These are phyloP conservation scores for Craseonycteris thonglongyai DNA, from an alignment of 2,113 vertebrate genomes.

Conservation along the genomic window DNA sequence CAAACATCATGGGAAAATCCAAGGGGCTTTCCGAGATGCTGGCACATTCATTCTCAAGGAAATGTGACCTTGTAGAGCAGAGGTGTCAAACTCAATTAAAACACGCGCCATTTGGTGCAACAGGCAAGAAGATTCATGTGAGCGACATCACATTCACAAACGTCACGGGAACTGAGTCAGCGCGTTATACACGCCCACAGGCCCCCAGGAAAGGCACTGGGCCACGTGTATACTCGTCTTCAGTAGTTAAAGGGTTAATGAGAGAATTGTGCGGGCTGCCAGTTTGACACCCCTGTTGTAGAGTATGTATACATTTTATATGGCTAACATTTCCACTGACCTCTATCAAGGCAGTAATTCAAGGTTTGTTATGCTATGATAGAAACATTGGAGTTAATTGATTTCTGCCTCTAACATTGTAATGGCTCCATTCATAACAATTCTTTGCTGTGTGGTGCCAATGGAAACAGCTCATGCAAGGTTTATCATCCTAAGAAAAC, in stretches of 20 bases:
- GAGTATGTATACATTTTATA: background rate
- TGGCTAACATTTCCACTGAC: background rate
- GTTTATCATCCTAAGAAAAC: constrained; percentile 31
- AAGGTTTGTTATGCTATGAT: constrained; percentile 14
- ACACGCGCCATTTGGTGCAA: too few relatives aligned
- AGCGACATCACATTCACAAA: too few relatives aligned
- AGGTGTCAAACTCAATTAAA: too few relatives aligned
- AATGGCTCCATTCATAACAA: constrained; percentile 25
- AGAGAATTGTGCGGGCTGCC: too few relatives aligned
- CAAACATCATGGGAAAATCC: background rate
- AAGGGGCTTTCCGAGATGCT: background rate
- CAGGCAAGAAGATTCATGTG: too few relatives aligned
- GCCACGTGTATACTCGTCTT: too few relatives aligned
- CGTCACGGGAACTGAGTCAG: too few relatives aligned
- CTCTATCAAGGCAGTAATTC: background rate
- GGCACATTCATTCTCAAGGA: background rate
- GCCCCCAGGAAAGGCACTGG: too few relatives aligned
- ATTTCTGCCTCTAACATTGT: constrained; percentile 18
- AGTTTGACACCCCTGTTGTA: too few relatives aligned
- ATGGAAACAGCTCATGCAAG: background rate
- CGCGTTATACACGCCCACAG: too few relatives aligned
- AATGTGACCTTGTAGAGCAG: background rate
- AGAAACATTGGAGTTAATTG: background rate
- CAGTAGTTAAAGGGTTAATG: too few relatives aligned
- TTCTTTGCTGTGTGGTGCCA: background rate